Conservation (phyloP, 2,888 invertebrate species). For the Trimorus sp. region DNA sequence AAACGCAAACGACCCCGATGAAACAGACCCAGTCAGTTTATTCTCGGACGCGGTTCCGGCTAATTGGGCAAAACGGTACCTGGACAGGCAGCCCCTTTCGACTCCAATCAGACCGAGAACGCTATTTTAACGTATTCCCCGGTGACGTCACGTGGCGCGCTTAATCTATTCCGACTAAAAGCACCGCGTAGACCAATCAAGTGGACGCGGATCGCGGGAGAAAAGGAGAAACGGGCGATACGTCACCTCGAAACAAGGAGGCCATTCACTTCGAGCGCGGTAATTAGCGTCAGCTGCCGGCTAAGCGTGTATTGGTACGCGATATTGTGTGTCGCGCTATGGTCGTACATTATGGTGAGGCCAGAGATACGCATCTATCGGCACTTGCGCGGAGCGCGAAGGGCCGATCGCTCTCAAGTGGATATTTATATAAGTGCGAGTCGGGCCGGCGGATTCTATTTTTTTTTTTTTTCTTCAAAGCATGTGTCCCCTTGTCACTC, state of each 20-base stretch:
- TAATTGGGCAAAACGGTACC: no score
- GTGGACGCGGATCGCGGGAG: conserved; percentile 51
- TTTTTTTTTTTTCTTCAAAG: conserved; percentile 35
- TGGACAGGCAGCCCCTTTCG: no score
- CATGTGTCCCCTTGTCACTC: conserved; percentile 36
- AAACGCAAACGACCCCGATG: conserved; percentile 70
- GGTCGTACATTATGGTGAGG: conserved; percentile 19
- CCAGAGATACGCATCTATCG: conserved; percentile 51
- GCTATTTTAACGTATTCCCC: no score
- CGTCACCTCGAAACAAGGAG: conserved; percentile 79
- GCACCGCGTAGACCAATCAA: conserved; percentile 44
- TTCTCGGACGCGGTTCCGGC: no score
- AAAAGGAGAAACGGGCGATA: conserved; percentile 69
- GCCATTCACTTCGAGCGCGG: conserved; percentile 77
- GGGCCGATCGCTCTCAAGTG: conserved; percentile 50
- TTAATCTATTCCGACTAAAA: conserved; percentile 33
- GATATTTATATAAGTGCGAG: conserved; percentile 49
- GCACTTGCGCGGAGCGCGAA: conserved; percentile 43
- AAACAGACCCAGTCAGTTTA: no score
- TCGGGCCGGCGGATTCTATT: conserved; percentile 38
- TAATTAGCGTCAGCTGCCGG: conserved; percentile 79
- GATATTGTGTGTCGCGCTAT: conserved; percentile 52
- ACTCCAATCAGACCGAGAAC: no score
- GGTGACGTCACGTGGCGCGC: background rate
- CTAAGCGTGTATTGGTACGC: conserved; percentile 47